These are phyloP conservation scores for Conus canariensis DNA, from an alignment of 2,888 invertebrate species.

Conservation along the genomic window DNA sequence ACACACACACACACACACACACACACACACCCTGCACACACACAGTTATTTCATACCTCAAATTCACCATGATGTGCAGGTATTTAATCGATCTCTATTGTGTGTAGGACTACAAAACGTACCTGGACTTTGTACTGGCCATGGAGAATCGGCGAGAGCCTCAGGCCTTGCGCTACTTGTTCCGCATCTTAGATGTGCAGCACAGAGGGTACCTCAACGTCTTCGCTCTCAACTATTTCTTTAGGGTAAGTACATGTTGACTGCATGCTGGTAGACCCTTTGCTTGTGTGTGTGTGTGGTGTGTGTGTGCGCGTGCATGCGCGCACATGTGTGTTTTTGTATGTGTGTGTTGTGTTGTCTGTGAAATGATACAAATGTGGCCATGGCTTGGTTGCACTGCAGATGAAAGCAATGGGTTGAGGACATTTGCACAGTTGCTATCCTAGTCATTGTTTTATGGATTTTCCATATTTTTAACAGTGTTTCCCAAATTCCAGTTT, in stretches of 20 bases:
- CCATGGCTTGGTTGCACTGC: too few relatives aligned
- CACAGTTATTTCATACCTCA: too few relatives aligned
- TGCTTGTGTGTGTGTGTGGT: not conserved
- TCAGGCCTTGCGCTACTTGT: conserved; percentile 93
- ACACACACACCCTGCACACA: too few relatives aligned
- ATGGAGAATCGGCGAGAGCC: conserved; percentile 95
- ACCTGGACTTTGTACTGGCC: conserved; percentile 95
- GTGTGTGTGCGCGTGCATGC: not conserved
- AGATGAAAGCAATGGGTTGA: too few relatives aligned
- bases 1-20: too few relatives aligned
- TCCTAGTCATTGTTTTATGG: too few relatives aligned
- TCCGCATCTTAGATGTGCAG: conserved; percentile 93
- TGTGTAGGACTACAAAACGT: conserved; percentile 93
- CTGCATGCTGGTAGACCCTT: not conserved
- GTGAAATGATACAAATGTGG: not conserved
- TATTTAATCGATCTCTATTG: too few relatives aligned
- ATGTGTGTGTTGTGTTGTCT: not conserved
- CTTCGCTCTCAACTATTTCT: conserved; percentile 95
- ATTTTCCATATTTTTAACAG: too few relatives aligned
- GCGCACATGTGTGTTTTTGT: not conserved
- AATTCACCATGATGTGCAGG: too few relatives aligned
- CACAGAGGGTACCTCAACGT: conserved; percentile 92
- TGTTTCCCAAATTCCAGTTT: too few relatives aligned
- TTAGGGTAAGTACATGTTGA: conserved; percentile 82
- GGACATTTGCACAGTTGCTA: too few relatives aligned